Conservation (phyloP, 2,797 vertebrate genomes). For the Gorsachius magnificus region DNA sequence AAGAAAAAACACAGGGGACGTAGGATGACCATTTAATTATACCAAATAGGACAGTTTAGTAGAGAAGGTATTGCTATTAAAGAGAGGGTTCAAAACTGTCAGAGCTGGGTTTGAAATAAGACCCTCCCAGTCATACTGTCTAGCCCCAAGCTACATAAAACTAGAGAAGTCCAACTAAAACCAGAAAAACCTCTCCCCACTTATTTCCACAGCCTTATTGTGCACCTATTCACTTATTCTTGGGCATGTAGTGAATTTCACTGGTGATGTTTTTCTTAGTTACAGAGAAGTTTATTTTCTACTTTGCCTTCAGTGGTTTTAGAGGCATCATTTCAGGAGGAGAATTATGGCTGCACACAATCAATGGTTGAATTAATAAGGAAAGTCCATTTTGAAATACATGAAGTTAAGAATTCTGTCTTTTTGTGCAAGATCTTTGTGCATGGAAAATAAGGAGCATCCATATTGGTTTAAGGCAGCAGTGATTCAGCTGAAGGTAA, state of each 20-base stretch:
- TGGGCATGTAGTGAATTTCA: neutral
- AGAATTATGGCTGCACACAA: neutral
- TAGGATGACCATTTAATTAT: neutral
- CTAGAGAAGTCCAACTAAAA: neutral
- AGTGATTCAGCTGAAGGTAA: neutral
- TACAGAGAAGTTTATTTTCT: neutral
- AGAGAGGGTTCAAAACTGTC: neutral
- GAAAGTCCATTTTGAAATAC: neutral
- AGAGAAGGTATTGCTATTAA: neutral
- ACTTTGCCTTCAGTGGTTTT: neutral
- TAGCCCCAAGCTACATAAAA: neutral
- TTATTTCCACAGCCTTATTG: neutral
- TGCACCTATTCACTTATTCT: neutral
- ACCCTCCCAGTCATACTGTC: neutral
- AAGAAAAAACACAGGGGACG: neutral
- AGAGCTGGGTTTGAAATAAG: neutral
- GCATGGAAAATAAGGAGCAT: neutral
- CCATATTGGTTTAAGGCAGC: neutral
- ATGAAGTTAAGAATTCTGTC: neutral
- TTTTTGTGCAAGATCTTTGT: neutral
- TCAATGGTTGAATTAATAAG: neutral
- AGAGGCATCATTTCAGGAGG: neutral
- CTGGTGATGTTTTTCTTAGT: neutral
- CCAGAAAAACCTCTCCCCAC: neutral
- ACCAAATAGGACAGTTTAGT: rapidly evolving